These are phyloP conservation scores for Hippocampus comes DNA, from an alignment of 2,113 vertebrate genomes.

Conservation along the genomic window DNA sequence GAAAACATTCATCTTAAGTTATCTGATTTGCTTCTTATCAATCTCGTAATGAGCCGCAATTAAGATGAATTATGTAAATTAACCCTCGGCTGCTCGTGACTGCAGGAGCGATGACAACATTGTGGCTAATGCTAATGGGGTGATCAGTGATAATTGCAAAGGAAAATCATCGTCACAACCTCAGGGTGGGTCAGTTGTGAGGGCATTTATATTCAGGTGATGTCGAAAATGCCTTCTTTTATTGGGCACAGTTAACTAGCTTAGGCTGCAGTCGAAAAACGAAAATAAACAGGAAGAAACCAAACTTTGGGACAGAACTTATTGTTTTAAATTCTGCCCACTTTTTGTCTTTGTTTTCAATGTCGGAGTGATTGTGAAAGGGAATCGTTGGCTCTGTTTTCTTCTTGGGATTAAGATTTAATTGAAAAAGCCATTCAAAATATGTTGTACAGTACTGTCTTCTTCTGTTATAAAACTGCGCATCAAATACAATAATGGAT, in stretches of 20 bases:
- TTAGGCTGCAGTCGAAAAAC: neutral
- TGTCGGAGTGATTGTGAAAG: neutral
- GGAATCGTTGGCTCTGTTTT: neutral
- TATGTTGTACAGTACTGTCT: neutral
- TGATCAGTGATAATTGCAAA: slow-evolving; percentile 78
- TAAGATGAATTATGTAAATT: slow-evolving; percentile 82
- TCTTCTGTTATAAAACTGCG: neutral
- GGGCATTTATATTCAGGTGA: slow-evolving; percentile 43
- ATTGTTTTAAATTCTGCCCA: neutral
- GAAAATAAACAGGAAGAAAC: neutral
- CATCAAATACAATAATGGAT: neutral
- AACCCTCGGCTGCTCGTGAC: slow-evolving; percentile 72
- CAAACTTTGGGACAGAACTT: neutral
- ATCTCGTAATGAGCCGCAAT: slow-evolving; percentile 78
- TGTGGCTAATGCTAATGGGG: slow-evolving; percentile 66
- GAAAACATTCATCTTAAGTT: slow-evolving; percentile 71
- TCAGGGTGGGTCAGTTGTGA: slow-evolving; percentile 42
- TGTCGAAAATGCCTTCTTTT: neutral
- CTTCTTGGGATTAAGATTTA: neutral
- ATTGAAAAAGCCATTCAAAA: neutral
- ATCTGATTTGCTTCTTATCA: slow-evolving; percentile 79
- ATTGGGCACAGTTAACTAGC: neutral
- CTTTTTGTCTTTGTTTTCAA: neutral
- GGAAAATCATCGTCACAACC: slow-evolving; percentile 62
- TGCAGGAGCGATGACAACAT: slow-evolving; percentile 74